These are phyloP conservation scores for Austrofundulus limnaeus DNA, from an alignment of 2,113 vertebrate genomes.

Conservation along the genomic window DNA sequence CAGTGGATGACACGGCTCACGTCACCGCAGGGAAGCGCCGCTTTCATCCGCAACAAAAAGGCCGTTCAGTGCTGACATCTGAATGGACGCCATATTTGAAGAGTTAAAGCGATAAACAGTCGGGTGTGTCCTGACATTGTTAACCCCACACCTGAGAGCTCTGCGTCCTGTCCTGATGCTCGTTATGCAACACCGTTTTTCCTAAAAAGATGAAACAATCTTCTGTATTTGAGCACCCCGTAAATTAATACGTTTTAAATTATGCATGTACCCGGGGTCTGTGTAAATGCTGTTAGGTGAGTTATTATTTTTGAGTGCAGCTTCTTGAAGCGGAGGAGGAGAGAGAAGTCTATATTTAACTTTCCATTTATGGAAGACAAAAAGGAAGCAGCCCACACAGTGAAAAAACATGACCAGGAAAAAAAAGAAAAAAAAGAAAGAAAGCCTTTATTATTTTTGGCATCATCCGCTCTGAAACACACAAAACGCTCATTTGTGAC, in stretches of 20 bases:
- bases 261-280: conserved; percentile 38
- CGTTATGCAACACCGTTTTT: conserved; percentile 13
- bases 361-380: conserved; percentile 48
- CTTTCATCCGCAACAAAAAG: neutral
- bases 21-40: conserved; percentile 31
- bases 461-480: neutral
- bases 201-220: too few relatives aligned
- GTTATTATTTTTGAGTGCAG: conserved; percentile 29
- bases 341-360: conserved; percentile 59
- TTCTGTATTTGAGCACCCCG: too few relatives aligned
- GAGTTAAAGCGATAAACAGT: conserved; percentile 23
- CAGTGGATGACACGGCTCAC: conserved; percentile 16
- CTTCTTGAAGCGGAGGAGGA: conserved; percentile 32
- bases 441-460: conserved; percentile 3
- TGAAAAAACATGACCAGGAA: conserved; percentile 23
- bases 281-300: conserved; percentile 37
- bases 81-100: conserved; percentile 8
- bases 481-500: neutral
- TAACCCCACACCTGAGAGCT: conserved; percentile 13
- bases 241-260: conserved; percentile 33
- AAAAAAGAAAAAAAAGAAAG: neutral
- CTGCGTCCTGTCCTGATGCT: conserved; percentile 39
- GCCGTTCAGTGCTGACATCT: conserved; percentile 33
- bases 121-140: conserved; percentile 12
- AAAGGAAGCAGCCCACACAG: conserved; percentile 37